Percentiles rank a stretch among this genome's conserved stretches.
Conservation (phyloP, 1,140 invertebrate genomes). For the Scaptomyza hsui region DNA sequence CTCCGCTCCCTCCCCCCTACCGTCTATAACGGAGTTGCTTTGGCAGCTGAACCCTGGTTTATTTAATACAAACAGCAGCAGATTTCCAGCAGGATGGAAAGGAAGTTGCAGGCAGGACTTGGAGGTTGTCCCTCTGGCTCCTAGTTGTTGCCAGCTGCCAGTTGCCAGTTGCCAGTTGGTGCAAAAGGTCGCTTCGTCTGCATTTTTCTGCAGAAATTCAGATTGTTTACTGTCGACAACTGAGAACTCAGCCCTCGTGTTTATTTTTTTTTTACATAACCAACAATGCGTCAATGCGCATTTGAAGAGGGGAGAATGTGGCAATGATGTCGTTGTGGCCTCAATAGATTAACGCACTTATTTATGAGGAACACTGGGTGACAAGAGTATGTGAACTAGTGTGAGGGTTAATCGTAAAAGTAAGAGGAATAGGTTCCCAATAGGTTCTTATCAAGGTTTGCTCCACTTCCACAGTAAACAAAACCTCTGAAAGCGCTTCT, state of each 20-base stretch:
- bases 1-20: constrained; percentile 2
- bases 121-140: constrained; percentile 10
- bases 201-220: constrained; percentile 42
- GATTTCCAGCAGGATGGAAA: constrained; percentile 21
- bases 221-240: constrained; percentile 51
- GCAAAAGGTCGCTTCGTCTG: constrained; percentile 11
- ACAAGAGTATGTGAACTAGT: constrained; percentile 14
- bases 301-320: neutral
- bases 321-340: constrained; percentile 32
- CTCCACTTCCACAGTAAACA: constrained; percentile 1
- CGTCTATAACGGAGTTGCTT: constrained; percentile 29
- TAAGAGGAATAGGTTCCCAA: too few species aligned
- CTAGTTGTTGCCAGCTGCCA: neutral
- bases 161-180: neutral
- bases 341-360: constrained; percentile 50
- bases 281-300: constrained; percentile 33
- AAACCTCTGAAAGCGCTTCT: constrained; percentile 4
- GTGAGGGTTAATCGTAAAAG: too few species aligned
- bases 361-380: constrained; percentile 32
- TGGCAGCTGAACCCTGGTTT: constrained; percentile 43
- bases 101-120: constrained; percentile 26
- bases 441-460: too few species aligned
- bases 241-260: constrained; percentile 35
- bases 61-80: constrained; percentile 51
- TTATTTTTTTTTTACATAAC: constrained; percentile 23